These are phyloP conservation scores for Drosophila seclusa DNA, from an alignment of 2,888 invertebrate species.

Conservation along the genomic window DNA sequence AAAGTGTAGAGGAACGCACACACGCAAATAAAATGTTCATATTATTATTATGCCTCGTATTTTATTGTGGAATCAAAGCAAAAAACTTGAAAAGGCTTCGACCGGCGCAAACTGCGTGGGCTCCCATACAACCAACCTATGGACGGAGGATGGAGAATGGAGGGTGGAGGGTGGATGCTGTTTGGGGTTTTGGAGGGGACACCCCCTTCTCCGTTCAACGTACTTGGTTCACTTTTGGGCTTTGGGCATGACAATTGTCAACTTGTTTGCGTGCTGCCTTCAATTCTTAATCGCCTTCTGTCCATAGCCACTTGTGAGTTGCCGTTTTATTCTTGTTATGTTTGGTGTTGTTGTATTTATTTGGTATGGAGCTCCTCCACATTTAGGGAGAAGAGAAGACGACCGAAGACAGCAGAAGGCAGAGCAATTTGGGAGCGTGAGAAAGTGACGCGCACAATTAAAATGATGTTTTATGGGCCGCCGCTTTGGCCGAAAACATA, in stretches of 20 bases:
- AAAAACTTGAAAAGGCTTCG: slow-evolving; percentile 67
- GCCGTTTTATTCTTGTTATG: slow-evolving; percentile 56
- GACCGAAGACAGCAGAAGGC: slow-evolving; percentile 21
- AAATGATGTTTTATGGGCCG: slow-evolving; percentile 73
- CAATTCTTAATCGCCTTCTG: slow-evolving; percentile 77
- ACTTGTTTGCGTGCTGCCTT: slow-evolving; percentile 76
- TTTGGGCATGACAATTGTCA: slow-evolving; percentile 69
- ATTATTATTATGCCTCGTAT: slow-evolving; percentile 71
- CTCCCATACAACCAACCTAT: background rate
- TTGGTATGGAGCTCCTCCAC: slow-evolving; percentile 34
- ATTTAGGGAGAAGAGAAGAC: slow-evolving; percentile 1
- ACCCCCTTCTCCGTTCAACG: background rate
- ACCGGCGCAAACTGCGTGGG: slow-evolving; percentile 52
- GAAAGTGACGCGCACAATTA: slow-evolving; percentile 73
- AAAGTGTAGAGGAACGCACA: slow-evolving; percentile 17
- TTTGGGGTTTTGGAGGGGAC: background rate
- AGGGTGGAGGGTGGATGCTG: background rate
- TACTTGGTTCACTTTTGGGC: slow-evolving; percentile 18
- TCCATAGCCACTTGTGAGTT: slow-evolving; percentile 71
- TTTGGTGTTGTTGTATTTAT: slow-evolving; percentile 21
- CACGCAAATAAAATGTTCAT: slow-evolving; percentile 71
- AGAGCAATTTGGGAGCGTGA: slow-evolving; percentile 75
- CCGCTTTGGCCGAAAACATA: slow-evolving; percentile 59
- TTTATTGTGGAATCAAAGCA: slow-evolving; percentile 75
- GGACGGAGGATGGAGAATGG: background rate